Base-by-base conservation (phyloP, 2,888 invertebrate genomes). In the Neocrepidodera transversa region DNA sequence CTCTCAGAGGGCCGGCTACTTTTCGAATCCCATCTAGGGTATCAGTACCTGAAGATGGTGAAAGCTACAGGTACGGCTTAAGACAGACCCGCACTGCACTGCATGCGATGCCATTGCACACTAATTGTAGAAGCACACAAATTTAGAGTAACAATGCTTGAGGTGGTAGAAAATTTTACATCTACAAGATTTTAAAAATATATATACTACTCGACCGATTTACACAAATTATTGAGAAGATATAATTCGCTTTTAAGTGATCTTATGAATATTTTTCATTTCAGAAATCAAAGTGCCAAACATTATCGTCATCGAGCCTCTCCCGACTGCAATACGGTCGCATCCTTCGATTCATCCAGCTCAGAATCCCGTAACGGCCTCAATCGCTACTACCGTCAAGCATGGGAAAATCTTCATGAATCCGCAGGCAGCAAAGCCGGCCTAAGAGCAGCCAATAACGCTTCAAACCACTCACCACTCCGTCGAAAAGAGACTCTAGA, bases 321-420 rank as follows among this genome's bases (percentile, higher is more conserved):
- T 7, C 92, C 92, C 28, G 94, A 94, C 80, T 93, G 93, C 82
- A 92, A 93, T 80, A 94, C 94, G 26, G 93, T 93, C 59, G 93
- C 92, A 49, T 93, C 94, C 13, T 90, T 93, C 76, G 93, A 92
- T 77, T 93, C 93, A 50, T 92, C 93, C 49, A 91, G 92, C 49
- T 92, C 92, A 0, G 93, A 93, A 74, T 92, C 92, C 6, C 86
- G 92, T 49, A 87, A 88, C 72, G 86, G 86, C 13, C 83, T 95
- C 63, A 94, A 93, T 78, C 86, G 93, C 59, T 94, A 92, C 80
- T 95, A 95, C 80, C 86, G 93, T 20, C 91, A 93, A 78, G 95
- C 95, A 1, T 95, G 95, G 95, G 94, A 95, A 77, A 93, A 94
- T 77, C 84, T 95, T 2, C 92, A 93, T 77, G 92, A 93, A 77